Conservation (phyloP, 2,888 invertebrate species). For the Xanthia icteritia region DNA sequence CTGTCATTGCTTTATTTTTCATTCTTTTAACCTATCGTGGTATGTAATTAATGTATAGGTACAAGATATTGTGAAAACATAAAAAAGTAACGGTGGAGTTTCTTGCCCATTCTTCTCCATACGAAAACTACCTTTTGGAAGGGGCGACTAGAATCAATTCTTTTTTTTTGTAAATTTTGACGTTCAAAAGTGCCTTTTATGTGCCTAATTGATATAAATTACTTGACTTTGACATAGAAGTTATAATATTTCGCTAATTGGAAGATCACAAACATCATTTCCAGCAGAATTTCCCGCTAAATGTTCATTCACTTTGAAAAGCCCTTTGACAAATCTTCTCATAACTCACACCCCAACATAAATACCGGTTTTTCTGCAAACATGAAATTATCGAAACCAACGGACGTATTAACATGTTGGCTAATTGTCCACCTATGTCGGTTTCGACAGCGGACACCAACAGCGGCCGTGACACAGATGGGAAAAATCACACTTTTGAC, state of each 20-base stretch:
- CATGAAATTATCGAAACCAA: conserved; percentile 39
- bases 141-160: no score
- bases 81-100: no score
- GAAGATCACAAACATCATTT: not conserved
- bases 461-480: conserved; percentile 61
- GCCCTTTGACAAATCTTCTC: not conserved
- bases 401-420: conserved; percentile 50
- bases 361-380: conserved; percentile 36
- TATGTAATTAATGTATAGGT: no score
- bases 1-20: no score
- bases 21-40: no score
- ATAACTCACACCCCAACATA: not conserved
- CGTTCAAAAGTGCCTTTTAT: no score
- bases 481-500: conserved; percentile 51
- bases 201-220: no score
- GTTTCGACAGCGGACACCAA: conserved; percentile 56
- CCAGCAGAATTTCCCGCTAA: not conserved
- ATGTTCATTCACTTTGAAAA: not conserved
- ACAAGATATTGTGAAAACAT: no score
- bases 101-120: no score
- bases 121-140: no score
- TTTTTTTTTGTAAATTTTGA: no score
- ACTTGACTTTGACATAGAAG: no score
- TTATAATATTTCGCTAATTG: not conserved
- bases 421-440: conserved; percentile 49